phyloP scores from a whole-genome alignment of 2,113 vertebrate species.

The Paraplagusia blochii region DNA sequence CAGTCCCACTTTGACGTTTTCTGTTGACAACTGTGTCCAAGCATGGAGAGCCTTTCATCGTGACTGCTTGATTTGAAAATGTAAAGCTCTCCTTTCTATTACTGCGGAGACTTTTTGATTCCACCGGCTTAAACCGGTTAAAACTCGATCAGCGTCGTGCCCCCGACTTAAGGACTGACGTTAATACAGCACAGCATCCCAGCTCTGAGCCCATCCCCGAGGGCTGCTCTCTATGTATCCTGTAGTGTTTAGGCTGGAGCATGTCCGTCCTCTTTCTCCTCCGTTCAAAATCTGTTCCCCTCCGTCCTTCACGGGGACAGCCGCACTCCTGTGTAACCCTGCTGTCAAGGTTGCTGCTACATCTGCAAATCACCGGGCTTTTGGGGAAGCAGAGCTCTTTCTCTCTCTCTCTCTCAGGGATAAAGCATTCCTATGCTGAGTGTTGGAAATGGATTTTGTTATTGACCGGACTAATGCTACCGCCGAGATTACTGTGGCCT shows the following conservation, averaged over 20 bases:
- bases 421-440: conserved; percentile 22
- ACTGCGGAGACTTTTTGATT: conserved; percentile 17
- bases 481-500: conserved; percentile 4
- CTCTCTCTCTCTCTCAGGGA: conserved; percentile 25
- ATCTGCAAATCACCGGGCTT: conserved; percentile 39
- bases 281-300: conserved; percentile 34
- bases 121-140: not conserved
- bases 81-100: conserved; percentile 7
- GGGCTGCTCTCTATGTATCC: conserved; percentile 8
- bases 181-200: conserved; percentile 1
- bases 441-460: conserved; percentile 7
- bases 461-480: conserved; percentile 1
- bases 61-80: conserved; percentile 32
- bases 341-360: conserved; percentile 37
- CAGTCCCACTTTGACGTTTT: conserved; percentile 2
- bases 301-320: conserved; percentile 53
- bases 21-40: not conserved
- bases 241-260: not conserved
- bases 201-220: not conserved
- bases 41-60: conserved; percentile 6
- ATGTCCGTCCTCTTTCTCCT: conserved; percentile 5
- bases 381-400: conserved; percentile 18
- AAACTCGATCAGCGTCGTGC: not conserved
- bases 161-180: conserved; percentile 11
- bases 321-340: conserved; percentile 14